phyloP scores from a whole-genome alignment of 2,797 vertebrate genomes.

The Schizopygopsis pylzovi region DNA sequence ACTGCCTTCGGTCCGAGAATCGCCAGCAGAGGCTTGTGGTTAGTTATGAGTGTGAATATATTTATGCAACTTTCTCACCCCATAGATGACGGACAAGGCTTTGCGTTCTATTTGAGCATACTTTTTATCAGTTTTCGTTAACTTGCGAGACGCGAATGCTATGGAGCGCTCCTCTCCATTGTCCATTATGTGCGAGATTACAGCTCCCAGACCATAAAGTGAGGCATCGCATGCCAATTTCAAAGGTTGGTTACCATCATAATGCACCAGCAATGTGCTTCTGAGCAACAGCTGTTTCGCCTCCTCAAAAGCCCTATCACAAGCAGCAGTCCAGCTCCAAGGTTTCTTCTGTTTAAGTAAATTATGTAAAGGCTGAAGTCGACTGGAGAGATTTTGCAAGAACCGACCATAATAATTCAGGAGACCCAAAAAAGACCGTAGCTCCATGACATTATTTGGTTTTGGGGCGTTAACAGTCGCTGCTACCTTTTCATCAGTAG shows the following conservation, averaged over 20 bases:
- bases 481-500: constrained; percentile 18
- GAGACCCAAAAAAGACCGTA: not conserved
- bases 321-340: not conserved
- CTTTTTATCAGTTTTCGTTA: not conserved
- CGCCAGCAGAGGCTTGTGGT: not conserved
- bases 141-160: not conserved
- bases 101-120: not conserved
- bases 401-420: not conserved
- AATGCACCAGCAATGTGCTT: not conserved
- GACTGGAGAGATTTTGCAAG: not conserved
- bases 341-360: not conserved
- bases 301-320: not conserved
- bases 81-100: not conserved
- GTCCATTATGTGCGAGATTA: not conserved
- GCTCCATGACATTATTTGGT: not conserved
- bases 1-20: not conserved
- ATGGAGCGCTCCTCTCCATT: not conserved
- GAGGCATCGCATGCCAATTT: not conserved
- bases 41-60: not conserved
- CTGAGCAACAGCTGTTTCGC: not conserved
- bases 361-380: not conserved
- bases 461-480: constrained; percentile 11
- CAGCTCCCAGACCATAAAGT: not conserved
- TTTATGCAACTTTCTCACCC: not conserved
- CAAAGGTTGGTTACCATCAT: not conserved